phyloP scores from a whole-genome alignment of 2,113 vertebrate genomes.

The Mustelus asterias region DNA sequence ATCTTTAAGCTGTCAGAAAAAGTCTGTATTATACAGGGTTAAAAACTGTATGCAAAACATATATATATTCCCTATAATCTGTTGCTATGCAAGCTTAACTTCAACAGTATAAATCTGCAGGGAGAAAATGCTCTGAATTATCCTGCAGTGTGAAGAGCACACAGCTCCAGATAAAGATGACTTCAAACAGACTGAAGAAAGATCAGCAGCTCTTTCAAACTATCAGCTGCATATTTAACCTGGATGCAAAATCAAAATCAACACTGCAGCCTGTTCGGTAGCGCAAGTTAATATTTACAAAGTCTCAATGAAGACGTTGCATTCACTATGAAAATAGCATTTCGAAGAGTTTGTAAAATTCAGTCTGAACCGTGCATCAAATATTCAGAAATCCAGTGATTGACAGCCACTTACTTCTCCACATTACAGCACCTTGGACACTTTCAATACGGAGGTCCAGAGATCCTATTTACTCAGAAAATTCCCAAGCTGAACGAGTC shows the following conservation, averaged over 20 bases:
- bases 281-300: slow-evolving; percentile 16
- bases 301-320: background rate
- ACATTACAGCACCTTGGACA: background rate
- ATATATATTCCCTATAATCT: background rate
- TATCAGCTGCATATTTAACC: background rate
- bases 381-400: background rate
- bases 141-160: background rate
- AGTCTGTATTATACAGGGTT: slow-evolving; percentile 13
- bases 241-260: background rate
- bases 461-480: background rate
- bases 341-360: background rate
- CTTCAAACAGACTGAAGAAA: background rate
- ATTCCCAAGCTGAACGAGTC: background rate
- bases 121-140: background rate
- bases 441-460: background rate
- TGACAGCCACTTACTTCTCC: background rate
- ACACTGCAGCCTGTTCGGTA: background rate
- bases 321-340: background rate
- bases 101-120: background rate
- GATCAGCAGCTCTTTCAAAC: background rate
- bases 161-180: background rate
- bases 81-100: background rate
- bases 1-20: background rate
- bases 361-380: background rate
- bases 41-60: background rate